Conservation (phyloP, 1,140 invertebrate genomes). For the Drosophila nebulosa region DNA sequence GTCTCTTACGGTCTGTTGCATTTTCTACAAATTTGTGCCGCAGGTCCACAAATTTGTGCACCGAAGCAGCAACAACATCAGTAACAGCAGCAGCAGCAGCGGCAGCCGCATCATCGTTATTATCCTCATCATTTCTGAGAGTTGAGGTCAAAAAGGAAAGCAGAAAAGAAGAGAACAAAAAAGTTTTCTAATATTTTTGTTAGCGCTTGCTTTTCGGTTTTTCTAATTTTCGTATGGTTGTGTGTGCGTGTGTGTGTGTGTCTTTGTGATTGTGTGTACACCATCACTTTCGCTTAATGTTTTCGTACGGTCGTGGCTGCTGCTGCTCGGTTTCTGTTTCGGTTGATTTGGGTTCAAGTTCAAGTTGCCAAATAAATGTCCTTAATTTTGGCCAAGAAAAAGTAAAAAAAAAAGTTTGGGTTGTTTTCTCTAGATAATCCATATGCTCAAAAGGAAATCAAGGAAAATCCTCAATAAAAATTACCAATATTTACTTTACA, state of each 20-base stretch:
- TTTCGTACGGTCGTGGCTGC: background rate
- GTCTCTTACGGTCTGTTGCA: slow-evolving; percentile 80
- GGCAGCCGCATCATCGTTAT: background rate
- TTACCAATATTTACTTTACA: slow-evolving; percentile 81
- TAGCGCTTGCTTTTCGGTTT: slow-evolving; percentile 21
- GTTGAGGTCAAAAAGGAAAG: background rate
- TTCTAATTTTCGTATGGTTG: slow-evolving; percentile 29
- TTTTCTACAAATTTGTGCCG: slow-evolving; percentile 62
- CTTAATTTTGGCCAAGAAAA: slow-evolving; percentile 53
- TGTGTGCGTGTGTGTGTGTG: no score
- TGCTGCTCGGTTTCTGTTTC: background rate
- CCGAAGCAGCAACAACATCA: slow-evolving; percentile 24
- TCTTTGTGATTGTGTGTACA: background rate
- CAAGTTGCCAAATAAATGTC: slow-evolving; percentile 60
- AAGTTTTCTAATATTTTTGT: slow-evolving; percentile 52
- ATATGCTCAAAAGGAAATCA: slow-evolving; percentile 57
- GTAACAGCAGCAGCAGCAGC: background rate
- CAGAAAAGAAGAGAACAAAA: background rate
- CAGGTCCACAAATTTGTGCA: slow-evolving; percentile 57
- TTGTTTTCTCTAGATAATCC: slow-evolving; percentile 47
- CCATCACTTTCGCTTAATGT: slow-evolving; percentile 61
- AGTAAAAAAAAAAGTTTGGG: background rate
- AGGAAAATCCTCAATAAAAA: slow-evolving; percentile 79
- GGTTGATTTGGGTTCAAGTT: slow-evolving; percentile 53
- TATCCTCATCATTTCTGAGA: slow-evolving; percentile 1